These are phyloP conservation scores for Drosophila testacea DNA, from an alignment of 2,888 invertebrate genomes.

Conservation along the genomic window DNA sequence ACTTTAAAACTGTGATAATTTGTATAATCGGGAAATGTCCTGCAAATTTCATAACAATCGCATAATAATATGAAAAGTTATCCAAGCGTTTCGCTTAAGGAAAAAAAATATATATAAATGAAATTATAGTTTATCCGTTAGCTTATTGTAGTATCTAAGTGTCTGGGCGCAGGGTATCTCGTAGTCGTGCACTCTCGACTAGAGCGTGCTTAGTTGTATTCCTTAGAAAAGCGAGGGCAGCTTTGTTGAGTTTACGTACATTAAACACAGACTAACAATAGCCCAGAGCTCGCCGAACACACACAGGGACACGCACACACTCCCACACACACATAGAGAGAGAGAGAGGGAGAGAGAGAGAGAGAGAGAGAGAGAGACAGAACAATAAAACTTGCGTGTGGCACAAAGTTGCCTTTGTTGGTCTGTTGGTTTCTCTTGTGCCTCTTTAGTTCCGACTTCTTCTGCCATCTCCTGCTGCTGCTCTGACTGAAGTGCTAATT, in stretches of 20 bases:
- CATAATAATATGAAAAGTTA: too few relatives aligned
- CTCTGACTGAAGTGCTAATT: slow-evolving; percentile 52
- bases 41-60: too few relatives aligned
- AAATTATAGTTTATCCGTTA: background rate
- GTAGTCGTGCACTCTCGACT: background rate
- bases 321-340: background rate
- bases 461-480: background rate
- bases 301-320: background rate
- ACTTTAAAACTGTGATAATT: too few relatives aligned
- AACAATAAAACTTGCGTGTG: slow-evolving; percentile 42
- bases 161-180: background rate
- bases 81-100: too few relatives aligned
- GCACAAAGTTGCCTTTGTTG: slow-evolving; percentile 21
- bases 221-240: slow-evolving; percentile 9
- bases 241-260: slow-evolving; percentile 25
- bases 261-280: slow-evolving; percentile 21
- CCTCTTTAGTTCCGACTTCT: background rate
- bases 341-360: background rate
- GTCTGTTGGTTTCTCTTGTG: slow-evolving; percentile 1
- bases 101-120: too few relatives aligned
- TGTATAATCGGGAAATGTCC: too few relatives aligned
- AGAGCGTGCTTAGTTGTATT: slow-evolving; percentile 1
- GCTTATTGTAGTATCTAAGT: background rate
- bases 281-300: background rate
- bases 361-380: background rate